Evolutionary conservation across 2,113 vertebrate genomes (phyloP), one percentile per base, ranked within the genome.

Genomic region (Hippocampus guttulatus): DNA sequence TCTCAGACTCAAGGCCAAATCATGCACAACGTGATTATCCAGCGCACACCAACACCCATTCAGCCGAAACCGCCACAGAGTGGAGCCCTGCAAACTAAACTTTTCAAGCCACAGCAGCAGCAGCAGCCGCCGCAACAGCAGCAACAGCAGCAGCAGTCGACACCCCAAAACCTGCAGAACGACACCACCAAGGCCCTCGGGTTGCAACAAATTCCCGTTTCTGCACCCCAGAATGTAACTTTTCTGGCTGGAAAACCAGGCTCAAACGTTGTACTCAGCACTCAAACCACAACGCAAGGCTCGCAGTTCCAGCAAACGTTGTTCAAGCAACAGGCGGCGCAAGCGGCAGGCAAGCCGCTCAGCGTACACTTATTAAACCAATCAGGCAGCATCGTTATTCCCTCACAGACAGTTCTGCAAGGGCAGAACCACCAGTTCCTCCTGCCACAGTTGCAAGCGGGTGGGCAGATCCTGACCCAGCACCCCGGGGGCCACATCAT

Each of bases 361-460:
- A 98, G 96, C 15, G 92, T 98, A 10, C 96, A 99, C 69, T 79
- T 99, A 27, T 81, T 98, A 18, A 98, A 98, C 77, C 96, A 97
- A 78, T 91, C 91, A 58, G 93, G 95, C 88, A 98, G 95, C 89
- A 96, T 98, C 11, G 95, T 98, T 77, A 95, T 98, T 84, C 96
- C 96, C 0, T 96, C 95, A 1, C 96, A 96, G 80, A 94, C 95
- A 15, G 91, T 96, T 64, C 89, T 95, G 0, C 94, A 94, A 81
- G 92, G 94, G 47, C 88, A 95, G 87, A 96, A 96, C 60, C 96
- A 95, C 90, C 97, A 96, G 82, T 98, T 98, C 87, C 92, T 98
- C 38, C 86, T 98, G 51, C 93, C 94, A 0, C 94, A 95, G 20
- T 75, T 98, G 54, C 95, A 92, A 20, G 91, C 95, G 21, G 94